Percentiles rank a stretch among this genome's conserved stretches.
phyloP scores from a whole-genome alignment of 2,888 invertebrate genomes.

The Apotomis capreana region DNA sequence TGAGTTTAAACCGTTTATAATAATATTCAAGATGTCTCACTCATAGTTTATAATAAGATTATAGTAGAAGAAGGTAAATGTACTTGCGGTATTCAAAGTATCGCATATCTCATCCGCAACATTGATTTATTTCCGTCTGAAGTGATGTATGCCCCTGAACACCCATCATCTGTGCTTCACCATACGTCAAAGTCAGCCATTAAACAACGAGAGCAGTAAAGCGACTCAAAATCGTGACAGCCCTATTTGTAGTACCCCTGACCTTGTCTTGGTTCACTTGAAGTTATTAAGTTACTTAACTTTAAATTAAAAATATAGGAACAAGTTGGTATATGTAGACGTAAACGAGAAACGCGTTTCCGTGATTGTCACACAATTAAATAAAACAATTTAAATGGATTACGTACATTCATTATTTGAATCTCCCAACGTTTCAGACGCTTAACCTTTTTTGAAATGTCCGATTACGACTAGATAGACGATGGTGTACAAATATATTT shows the following conservation, averaged over 20 bases:
- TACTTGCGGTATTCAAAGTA: conserved; percentile 1
- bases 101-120: conserved; percentile 27
- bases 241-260: conserved; percentile 73
- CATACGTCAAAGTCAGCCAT: conserved; percentile 43
- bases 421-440: no score
- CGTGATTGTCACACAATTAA: no score
- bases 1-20: no score
- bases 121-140: conserved; percentile 30
- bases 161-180: conserved; percentile 20
- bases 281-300: background rate
- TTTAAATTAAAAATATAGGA: background rate
- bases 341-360: no score
- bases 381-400: no score
- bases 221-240: conserved; percentile 69
- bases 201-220: conserved; percentile 48
- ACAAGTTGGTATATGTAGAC: no score
- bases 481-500: no score
- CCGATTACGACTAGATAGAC: no score
- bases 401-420: no score
- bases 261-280: background rate
- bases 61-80: background rate
- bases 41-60: background rate
- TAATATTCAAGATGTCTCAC: no score
- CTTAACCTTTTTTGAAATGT: no score
- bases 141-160: conserved; percentile 25